These are phyloP conservation scores for Avahi laniger DNA, from an alignment of 2,797 vertebrate species.

Conservation along the genomic window DNA sequence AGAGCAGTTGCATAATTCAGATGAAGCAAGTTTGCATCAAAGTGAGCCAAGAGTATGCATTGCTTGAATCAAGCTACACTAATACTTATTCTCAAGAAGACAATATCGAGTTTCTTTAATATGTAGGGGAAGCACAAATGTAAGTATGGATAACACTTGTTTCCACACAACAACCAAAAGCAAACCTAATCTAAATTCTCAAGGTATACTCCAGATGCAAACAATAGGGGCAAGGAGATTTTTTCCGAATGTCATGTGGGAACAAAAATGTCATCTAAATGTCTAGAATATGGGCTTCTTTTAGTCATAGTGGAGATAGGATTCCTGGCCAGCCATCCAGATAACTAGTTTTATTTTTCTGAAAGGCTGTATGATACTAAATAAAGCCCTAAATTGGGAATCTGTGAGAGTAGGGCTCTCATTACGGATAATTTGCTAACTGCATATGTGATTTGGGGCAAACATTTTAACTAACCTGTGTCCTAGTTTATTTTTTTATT, in stretches of 20 bases:
- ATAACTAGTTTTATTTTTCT: background rate
- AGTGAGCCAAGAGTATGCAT: constrained; percentile 22
- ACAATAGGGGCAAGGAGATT: background rate
- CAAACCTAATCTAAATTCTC: background rate
- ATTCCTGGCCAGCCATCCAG: background rate
- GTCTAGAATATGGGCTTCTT: background rate
- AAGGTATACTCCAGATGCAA: background rate
- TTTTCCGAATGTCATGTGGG: background rate
- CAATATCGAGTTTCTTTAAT: background rate
- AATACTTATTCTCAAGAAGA: background rate
- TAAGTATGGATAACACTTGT: background rate
- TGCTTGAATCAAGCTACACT: constrained; percentile 8
- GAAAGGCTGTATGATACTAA: background rate
- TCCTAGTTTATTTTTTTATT: background rate
- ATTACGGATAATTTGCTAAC: background rate
- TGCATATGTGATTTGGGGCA: background rate
- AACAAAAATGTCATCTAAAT: background rate
- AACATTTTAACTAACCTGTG: background rate
- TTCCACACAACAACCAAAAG: constrained; percentile 16
- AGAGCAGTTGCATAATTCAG: constrained; percentile 67
- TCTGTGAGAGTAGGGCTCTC: background rate
- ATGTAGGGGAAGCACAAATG: background rate
- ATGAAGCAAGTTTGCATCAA: constrained; percentile 42
- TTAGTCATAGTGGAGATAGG: background rate
- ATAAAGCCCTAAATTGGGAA: background rate